phyloP scores from a whole-genome alignment of 2,113 vertebrate genomes.

The Upupa epops region DNA sequence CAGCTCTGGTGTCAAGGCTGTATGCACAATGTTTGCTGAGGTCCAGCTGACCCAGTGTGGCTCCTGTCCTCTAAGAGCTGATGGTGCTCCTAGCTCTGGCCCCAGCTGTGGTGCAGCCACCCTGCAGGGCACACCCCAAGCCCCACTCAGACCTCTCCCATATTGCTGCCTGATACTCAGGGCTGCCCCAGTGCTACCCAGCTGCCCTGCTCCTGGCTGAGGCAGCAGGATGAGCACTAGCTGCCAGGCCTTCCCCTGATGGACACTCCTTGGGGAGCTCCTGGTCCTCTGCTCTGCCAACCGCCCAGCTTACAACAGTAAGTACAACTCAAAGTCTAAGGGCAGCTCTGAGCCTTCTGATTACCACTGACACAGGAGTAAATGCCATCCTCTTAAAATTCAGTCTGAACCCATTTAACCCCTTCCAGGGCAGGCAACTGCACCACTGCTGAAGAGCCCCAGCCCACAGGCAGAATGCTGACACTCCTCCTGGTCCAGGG shows the following conservation, averaged over 20 bases:
- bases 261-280: neutral
- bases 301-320: neutral
- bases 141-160: neutral
- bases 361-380: neutral
- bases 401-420: neutral
- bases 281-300: rapidly evolving
- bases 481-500: neutral
- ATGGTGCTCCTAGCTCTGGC: neutral
- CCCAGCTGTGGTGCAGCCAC: neutral
- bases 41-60: neutral
- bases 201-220: neutral
- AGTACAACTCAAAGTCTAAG: neutral
- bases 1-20: neutral
- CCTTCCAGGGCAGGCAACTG: neutral
- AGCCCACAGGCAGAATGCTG: rapidly evolving
- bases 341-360: neutral
- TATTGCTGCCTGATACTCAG: rapidly evolving
- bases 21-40: neutral
- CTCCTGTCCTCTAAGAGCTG: neutral
- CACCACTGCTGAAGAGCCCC: neutral
- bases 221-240: rapidly evolving
- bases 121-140: rapidly evolving
- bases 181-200: neutral
- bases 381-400: neutral
- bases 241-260: neutral